phyloP scores from a whole-genome alignment of 2,888 invertebrate species.

The Resseliella maxima region DNA sequence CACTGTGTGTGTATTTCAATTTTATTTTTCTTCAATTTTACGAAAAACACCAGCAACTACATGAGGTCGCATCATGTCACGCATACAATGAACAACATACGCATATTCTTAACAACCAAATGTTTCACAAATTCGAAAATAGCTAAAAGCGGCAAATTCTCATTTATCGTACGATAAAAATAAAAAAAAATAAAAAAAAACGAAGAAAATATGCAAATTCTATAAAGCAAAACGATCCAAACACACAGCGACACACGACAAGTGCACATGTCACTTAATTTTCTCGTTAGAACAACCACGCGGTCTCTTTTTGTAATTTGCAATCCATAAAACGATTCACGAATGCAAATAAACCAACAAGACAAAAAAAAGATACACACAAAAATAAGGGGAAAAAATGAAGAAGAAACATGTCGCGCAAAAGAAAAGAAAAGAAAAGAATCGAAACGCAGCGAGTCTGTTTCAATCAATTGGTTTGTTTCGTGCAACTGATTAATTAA shows the following conservation, averaged over 20 bases:
- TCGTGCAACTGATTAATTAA: constrained; percentile 53
- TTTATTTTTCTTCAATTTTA: too few species aligned
- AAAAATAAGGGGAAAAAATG: background rate
- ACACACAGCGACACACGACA: constrained; percentile 1
- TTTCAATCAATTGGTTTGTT: constrained; percentile 9
- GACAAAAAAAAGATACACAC: too few species aligned
- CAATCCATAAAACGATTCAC: background rate
- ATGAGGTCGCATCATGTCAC: constrained; percentile 48
- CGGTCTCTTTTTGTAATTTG: constrained; percentile 24
- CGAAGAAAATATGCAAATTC: constrained; percentile 38
- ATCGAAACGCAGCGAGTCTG: background rate
- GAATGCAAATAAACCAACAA: background rate
- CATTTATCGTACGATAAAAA: background rate
- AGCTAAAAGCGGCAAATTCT: constrained; percentile 23
- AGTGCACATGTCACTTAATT: constrained; percentile 42
- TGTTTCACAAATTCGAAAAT: constrained; percentile 43
- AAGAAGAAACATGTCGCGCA: background rate
- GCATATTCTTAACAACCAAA: constrained; percentile 25
- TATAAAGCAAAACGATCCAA: background rate
- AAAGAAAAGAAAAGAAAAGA: background rate
- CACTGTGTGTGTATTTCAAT: background rate
- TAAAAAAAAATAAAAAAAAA: too few species aligned
- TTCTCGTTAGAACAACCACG: constrained; percentile 45
- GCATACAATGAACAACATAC: constrained; percentile 15
- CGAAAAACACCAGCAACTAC: background rate